Evolutionary conservation across 2,888 invertebrate species (phyloP).

Genomic region (Tuberolachnus salignus): DNA sequence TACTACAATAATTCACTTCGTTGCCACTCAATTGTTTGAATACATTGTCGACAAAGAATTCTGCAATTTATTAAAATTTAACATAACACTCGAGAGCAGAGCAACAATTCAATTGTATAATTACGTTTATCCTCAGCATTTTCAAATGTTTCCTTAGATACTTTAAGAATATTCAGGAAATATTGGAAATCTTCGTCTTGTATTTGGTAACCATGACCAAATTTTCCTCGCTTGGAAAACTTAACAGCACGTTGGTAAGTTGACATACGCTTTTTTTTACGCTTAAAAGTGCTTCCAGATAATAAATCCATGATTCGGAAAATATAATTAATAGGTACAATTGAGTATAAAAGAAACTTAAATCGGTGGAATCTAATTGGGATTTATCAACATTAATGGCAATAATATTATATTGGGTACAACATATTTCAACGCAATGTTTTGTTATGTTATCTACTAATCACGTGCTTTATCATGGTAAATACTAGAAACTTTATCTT

Average conservation of each 20-base stretch:
- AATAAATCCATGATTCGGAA: constrained; percentile 26
- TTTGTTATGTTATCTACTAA: too few relatives aligned
- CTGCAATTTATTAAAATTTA: constrained; percentile 63
- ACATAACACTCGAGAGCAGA: neutral
- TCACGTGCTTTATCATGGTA: too few relatives aligned
- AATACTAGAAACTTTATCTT: too few relatives aligned
- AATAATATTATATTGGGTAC: too few relatives aligned
- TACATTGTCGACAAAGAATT: constrained; percentile 75
- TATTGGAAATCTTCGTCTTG: constrained; percentile 58
- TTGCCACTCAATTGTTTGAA: constrained; percentile 73
- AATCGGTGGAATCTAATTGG: too few relatives aligned
- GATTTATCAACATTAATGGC: too few relatives aligned
- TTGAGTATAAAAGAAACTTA: too few relatives aligned
- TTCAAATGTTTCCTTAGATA: constrained; percentile 57
- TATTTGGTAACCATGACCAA: constrained; percentile 56
- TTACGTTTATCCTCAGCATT: constrained; percentile 57
- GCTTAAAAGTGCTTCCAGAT: constrained; percentile 36
- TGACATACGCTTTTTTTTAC: constrained; percentile 55
- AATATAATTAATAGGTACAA: neutral
- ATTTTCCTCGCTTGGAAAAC: constrained; percentile 54
- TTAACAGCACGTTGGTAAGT: constrained; percentile 53
- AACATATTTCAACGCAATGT: too few relatives aligned
- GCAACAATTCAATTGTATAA: neutral
- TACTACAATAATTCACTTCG: constrained; percentile 76
- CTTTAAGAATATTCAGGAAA: constrained; percentile 57